Percentiles rank a stretch among this genome's conserved stretches.
Conservation (phyloP, 2,888 invertebrate species). For the Pammene aurita region DNA sequence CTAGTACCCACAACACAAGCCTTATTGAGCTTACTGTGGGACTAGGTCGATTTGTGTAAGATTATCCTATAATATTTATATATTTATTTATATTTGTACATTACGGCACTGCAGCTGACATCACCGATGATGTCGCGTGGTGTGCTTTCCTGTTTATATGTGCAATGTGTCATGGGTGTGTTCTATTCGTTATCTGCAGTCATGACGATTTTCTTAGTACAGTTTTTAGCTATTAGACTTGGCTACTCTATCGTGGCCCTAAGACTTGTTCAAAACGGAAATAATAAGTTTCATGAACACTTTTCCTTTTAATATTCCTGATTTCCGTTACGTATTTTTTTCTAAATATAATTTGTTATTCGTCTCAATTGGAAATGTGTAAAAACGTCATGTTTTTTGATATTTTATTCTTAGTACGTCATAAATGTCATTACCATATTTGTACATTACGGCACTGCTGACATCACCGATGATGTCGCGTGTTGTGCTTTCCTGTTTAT, state of each 20-base stretch:
- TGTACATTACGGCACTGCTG: slow-evolving; percentile 2
- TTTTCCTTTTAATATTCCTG: no score
- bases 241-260: no score
- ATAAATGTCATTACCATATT: slow-evolving; percentile 3
- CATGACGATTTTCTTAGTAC: no score
- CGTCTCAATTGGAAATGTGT: background rate
- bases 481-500: slow-evolving; percentile 17
- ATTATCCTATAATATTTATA: no score
- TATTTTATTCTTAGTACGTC: no score
- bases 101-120: slow-evolving; percentile 17
- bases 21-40: no score
- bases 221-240: slow-evolving; percentile 9
- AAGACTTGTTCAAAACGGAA: no score
- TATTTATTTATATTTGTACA: background rate
- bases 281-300: no score
- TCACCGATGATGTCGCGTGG: slow-evolving; percentile 9
- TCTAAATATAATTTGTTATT: no score
- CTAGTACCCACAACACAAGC: no score
- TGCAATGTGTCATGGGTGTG: slow-evolving; percentile 22
- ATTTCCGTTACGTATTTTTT: no score
- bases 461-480: slow-evolving; percentile 17
- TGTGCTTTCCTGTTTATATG: slow-evolving; percentile 21
- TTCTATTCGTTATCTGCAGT: background rate
- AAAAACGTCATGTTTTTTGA: background rate
- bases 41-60: no score